Evolutionary conservation across 1,140 invertebrate species (phyloP).

Genomic region (Trypoxylus dichotomus): DNA sequence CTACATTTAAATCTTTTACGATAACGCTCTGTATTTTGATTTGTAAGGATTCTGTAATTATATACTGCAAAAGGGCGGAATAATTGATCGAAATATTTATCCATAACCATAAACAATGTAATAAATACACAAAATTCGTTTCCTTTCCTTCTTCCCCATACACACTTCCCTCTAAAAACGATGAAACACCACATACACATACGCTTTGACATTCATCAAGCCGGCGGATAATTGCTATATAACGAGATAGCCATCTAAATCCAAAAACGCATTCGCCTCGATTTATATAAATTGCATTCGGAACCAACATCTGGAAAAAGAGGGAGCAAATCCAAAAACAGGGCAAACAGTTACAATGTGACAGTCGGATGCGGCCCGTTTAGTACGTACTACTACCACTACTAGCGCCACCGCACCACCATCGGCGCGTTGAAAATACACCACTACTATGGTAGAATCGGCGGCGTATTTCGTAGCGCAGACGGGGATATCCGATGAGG

Average conservation of each 20-base stretch:
- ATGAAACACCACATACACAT: background rate
- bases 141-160: too few relatives aligned
- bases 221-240: conserved; percentile 23
- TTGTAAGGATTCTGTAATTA: too few relatives aligned
- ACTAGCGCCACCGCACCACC: background rate
- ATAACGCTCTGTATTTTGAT: too few relatives aligned
- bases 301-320: conserved; percentile 32
- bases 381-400: background rate
- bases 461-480: conserved; percentile 22
- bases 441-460: conserved; percentile 10
- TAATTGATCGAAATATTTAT: too few relatives aligned
- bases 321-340: conserved; percentile 35
- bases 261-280: conserved; percentile 19
- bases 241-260: conserved; percentile 25
- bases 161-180: too few relatives aligned
- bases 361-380: conserved; percentile 42
- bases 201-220: conserved; percentile 18
- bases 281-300: conserved; percentile 30
- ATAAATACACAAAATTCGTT: too few relatives aligned
- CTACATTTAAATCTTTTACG: too few relatives aligned
- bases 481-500: background rate
- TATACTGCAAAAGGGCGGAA: too few relatives aligned
- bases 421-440: conserved; percentile 12
- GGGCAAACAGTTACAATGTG: conserved; percentile 30
- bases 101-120: too few relatives aligned